Conservation (phyloP, 2,113 vertebrate species). For the Siphamia tubifer region DNA sequence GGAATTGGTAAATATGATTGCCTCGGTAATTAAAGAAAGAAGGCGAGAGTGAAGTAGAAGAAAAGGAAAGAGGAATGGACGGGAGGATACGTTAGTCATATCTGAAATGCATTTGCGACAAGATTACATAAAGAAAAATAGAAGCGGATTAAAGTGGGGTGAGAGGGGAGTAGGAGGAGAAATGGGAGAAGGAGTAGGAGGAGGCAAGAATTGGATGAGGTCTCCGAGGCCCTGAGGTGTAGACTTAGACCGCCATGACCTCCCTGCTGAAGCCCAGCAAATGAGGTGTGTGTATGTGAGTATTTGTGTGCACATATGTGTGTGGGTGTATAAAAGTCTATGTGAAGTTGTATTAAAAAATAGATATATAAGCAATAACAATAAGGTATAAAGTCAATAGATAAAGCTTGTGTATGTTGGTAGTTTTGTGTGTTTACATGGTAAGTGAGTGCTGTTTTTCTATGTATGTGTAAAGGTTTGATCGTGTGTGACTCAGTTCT, state of each 20-base stretch:
- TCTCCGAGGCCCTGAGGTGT: slow-evolving; percentile 55
- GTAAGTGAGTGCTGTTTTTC: neutral
- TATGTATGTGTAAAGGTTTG: neutral
- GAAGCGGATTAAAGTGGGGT: slow-evolving; percentile 51
- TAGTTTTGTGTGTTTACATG: neutral
- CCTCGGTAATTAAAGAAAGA: slow-evolving; percentile 75
- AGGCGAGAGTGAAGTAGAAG: slow-evolving; percentile 29
- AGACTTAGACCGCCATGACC: slow-evolving; percentile 56
- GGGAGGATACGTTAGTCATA: slow-evolving; percentile 70
- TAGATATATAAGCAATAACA: slow-evolving; percentile 20
- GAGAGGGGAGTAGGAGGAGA: slow-evolving; percentile 18
- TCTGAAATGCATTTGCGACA: slow-evolving; percentile 55
- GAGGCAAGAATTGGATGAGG: slow-evolving; percentile 50
- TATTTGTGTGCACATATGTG: neutral
- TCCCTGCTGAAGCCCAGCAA: slow-evolving; percentile 36
- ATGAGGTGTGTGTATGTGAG: slow-evolving; percentile 10
- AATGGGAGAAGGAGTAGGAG: slow-evolving; percentile 29
- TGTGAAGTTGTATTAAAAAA: slow-evolving; percentile 6
- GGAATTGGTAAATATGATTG: slow-evolving; percentile 72
- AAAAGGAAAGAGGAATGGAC: slow-evolving; percentile 51
- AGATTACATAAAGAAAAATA: slow-evolving; percentile 70
- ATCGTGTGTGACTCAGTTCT: slow-evolving; percentile 6
- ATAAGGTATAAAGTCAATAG: slow-evolving; percentile 23
- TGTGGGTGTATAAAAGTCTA: slow-evolving; percentile 5
- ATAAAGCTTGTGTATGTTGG: neutral